These are phyloP conservation scores for Indicator maculatus DNA, from an alignment of 2,113 vertebrate species.

Conservation along the genomic window DNA sequence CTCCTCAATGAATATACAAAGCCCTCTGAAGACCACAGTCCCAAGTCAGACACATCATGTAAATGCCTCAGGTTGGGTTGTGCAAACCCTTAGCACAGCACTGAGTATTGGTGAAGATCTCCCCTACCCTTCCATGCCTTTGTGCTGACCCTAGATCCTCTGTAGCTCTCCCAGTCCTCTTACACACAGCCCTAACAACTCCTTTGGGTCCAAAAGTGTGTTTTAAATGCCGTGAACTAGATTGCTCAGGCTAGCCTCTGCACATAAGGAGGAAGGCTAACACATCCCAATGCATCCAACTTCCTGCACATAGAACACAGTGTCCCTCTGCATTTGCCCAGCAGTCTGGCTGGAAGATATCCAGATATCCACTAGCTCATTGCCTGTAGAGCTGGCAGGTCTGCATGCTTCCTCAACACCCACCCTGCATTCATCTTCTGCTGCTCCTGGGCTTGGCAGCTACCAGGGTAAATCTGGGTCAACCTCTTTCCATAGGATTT, in stretches of 20 bases:
- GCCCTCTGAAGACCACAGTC: background rate
- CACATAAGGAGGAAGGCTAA: background rate
- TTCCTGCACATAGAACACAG: rapidly evolving
- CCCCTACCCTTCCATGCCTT: rapidly evolving
- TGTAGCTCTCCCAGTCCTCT: background rate
- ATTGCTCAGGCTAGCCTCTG: background rate
- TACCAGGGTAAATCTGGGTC: conserved; percentile 46
- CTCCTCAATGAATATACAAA: background rate
- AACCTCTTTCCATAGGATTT: background rate
- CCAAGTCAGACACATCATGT: background rate
- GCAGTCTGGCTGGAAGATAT: background rate
- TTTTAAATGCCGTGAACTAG: background rate
- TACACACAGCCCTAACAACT: background rate
- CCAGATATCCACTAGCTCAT: background rate
- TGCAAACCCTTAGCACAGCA: background rate
- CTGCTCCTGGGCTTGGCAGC: background rate
- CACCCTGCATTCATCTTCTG: rapidly evolving
- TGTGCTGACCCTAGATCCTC: background rate
- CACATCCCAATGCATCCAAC: rapidly evolving
- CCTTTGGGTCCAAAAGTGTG: background rate
- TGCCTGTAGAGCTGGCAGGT: background rate
- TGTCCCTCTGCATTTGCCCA: background rate
- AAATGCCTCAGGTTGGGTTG: background rate
- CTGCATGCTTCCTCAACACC: rapidly evolving
- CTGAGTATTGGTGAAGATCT: background rate